A percentile compares a stretch with the other conserved stretches of the same genome.
phyloP scores from a whole-genome alignment of 1,140 invertebrate species.

The Diabrotica undecimpunctata region DNA sequence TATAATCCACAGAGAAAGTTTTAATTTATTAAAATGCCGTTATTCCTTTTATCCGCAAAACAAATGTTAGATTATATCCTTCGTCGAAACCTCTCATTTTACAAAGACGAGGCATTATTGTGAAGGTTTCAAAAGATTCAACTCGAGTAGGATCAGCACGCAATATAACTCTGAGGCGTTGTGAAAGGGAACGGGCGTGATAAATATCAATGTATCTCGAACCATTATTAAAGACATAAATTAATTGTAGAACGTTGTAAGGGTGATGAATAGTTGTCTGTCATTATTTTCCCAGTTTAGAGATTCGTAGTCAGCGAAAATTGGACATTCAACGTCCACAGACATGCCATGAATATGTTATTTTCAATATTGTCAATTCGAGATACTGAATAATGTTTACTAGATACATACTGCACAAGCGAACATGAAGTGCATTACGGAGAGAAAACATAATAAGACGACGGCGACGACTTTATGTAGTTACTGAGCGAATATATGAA shows the following conservation, averaged over 20 bases:
- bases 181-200: slow-evolving; percentile 1
- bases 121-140: neutral
- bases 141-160: neutral
- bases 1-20: no score
- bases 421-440: neutral
- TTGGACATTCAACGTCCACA: neutral
- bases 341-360: neutral
- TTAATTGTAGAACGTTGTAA: slow-evolving; percentile 3
- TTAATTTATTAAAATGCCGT: no score
- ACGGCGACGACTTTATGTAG: neutral
- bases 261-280: slow-evolving; percentile 1
- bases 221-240: slow-evolving; percentile 3
- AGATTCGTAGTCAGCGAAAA: neutral
- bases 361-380: slow-evolving; percentile 2
- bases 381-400: slow-evolving; percentile 1
- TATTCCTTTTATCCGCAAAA: neutral
- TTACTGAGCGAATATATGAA: neutral
- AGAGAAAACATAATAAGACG: neutral
- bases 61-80: neutral
- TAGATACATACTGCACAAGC: neutral
- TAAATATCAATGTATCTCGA: slow-evolving; percentile 1
- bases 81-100: neutral
- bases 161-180: neutral
- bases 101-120: neutral
- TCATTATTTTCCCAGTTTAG: neutral